These are phyloP conservation scores for Corythornis madagascariensis DNA, from an alignment of 2,113 vertebrate genomes.

Conservation along the genomic window DNA sequence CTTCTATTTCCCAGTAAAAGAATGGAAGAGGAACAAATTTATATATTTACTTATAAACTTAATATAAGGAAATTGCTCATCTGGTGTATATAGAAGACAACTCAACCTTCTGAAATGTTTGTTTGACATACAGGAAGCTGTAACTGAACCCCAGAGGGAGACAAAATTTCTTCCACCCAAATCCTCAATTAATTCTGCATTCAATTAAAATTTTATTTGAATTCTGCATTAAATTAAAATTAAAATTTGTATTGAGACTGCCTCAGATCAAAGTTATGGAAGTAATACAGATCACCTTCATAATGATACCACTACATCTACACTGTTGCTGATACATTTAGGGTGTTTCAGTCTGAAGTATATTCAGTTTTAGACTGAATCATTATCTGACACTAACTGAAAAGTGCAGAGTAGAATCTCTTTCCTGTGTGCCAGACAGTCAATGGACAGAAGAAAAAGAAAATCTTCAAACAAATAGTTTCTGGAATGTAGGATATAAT, in stretches of 20 bases:
- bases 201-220: too few species aligned
- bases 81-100: neutral
- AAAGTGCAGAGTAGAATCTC: neutral
- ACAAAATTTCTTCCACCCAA: neutral
- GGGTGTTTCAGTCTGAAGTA: neutral
- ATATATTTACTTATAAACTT: neutral
- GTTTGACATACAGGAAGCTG: neutral
- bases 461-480: neutral
- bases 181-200: neutral
- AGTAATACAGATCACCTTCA: conserved; percentile 2
- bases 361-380: neutral
- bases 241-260: neutral
- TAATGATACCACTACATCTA: neutral
- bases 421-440: neutral
- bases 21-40: neutral
- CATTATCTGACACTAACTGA: neutral
- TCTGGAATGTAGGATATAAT: neutral
- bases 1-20: neutral
- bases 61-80: neutral
- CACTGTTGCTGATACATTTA: neutral
- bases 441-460: neutral
- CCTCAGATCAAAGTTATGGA: neutral
- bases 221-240: too few species aligned
- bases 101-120: neutral
- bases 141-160: neutral